Base-by-base conservation (phyloP, 1,140 invertebrate genomes). In the Ooceraea biroi region DNA sequence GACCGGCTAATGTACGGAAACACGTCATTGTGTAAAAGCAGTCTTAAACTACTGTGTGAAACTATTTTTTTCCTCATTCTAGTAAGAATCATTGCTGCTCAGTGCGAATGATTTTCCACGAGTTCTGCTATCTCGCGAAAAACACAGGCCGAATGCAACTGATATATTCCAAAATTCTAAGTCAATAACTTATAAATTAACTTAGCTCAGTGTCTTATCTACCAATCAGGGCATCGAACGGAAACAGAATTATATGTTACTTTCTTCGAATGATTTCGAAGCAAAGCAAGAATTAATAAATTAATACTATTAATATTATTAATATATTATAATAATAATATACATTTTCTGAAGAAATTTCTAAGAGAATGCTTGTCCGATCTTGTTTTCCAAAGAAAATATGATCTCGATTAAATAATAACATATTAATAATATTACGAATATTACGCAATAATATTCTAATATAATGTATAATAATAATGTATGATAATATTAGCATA, bases 171-270 rank as follows among this genome's bases (percentile, higher is more conserved):
- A 89, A 76, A 36, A 41, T 86, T 27, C 52, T 88, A 72, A 73
- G 82, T 91, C 19, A 80, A 91, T 90, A 85, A 91, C 88, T 90
- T 89, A 91, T 88, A 84, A 89, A 82, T 89, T 90, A 91, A 90
- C 84, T 91, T 91, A 91, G 77, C 74, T 91, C 83, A 89, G 85
- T 93, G 87, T 91, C 89, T 89, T 88, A 83, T 92, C 85, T 92
- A 92, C 89, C 91, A 86, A 90, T 63, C 92, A 93, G 89, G 89
- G 91, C 90, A 89, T 82, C 89, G 86, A 90, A 80, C 22, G 27
- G 65, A 80, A 80, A 30, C 25, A 55, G 50, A 78, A 41, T 36
- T 65, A 44, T 17, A 78, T 41, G 3, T 44, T 68, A 63, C 50
- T 48, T 14, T 36, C 44, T 46, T 17, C 50, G 19, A 74, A 44